These are phyloP conservation scores for Ameiurus melas DNA, from an alignment of 2,113 vertebrate genomes.

Conservation along the genomic window DNA sequence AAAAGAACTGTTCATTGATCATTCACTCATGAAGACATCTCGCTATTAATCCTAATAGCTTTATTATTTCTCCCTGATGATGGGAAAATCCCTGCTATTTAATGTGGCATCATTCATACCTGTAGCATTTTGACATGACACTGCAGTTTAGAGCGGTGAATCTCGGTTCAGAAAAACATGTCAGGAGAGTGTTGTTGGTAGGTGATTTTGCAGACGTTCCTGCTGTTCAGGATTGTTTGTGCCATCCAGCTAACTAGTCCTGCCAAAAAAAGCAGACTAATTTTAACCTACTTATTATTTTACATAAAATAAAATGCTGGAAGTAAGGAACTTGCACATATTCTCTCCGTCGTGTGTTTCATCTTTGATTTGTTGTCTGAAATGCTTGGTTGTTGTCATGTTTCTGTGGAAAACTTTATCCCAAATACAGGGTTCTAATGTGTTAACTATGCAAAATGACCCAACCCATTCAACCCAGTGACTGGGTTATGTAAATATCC, in stretches of 20 bases:
- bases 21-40: not conserved
- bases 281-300: not conserved
- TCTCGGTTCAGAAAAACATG: not conserved
- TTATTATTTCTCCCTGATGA: not conserved
- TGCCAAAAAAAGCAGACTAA: not conserved
- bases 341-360: not conserved
- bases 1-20: not conserved
- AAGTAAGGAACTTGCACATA: not conserved
- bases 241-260: not conserved
- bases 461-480: not conserved
- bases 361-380: not conserved
- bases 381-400: not conserved
- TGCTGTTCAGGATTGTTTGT: not conserved
- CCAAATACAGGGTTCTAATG: not conserved
- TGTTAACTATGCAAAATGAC: not conserved
- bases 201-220: too few relatives aligned
- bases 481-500: not conserved
- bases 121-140: not conserved
- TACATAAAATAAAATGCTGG: not conserved
- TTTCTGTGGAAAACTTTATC: not conserved
- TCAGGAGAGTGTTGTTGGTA: not conserved
- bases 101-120: not conserved
- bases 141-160: not conserved
- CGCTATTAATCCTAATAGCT: not conserved
- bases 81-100: not conserved